Base-by-base conservation (phyloP, 2,888 invertebrate species). In the Timandra comae region DNA sequence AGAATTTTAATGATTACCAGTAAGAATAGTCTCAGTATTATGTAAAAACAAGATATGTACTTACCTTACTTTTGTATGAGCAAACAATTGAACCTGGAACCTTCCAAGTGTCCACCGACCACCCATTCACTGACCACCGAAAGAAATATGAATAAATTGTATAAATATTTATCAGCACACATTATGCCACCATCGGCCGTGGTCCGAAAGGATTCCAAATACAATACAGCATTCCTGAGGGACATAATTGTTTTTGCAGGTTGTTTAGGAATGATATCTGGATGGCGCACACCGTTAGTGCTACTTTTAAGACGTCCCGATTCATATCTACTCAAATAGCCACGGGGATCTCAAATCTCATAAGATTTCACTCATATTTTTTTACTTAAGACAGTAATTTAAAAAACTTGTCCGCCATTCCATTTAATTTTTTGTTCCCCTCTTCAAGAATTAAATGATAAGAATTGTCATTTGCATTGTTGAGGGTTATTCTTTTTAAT, bases 181-280 rank as follows among this genome's bases (percentile, higher is more conserved):
- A 74, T 77, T 71, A 74, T 76, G 64, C 68, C 62, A 60, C 61
- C 52, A 63, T 6, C 57, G 56, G 35, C 62, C 56, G 38, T 50
- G 67, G 63, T 47, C 58, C 67, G 67, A 71, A 69, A 65, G 57
- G 63, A 56, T 44, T 52, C 58, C 63, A 56, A 59, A 70, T 54
- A 59, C 59, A 63, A 70, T 71, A 78, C 76, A 78, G 72, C 71
- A 73, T 72, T 76, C 72, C 63, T 50, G 51, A 52, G 38, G 49
- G 62, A 66, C 73, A 76, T 79, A 72, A 77, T 78, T 74, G 79
- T 82, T 85, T 84, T 85, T 85, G 72, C 59, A 56, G 69, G 69
- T 76, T 56, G 66, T 57, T 46, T 55, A 46, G 60, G 68, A 66
- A 74, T 74, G 55, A 71, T 74, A 78, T 78, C 75, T 54, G 56